A percentile compares a stretch with the other conserved stretches of the same genome.
Evolutionary conservation across 92 coral and sea anemone genomes (phyloP).

Genomic region (Epizoanthus rinbou): DNA sequence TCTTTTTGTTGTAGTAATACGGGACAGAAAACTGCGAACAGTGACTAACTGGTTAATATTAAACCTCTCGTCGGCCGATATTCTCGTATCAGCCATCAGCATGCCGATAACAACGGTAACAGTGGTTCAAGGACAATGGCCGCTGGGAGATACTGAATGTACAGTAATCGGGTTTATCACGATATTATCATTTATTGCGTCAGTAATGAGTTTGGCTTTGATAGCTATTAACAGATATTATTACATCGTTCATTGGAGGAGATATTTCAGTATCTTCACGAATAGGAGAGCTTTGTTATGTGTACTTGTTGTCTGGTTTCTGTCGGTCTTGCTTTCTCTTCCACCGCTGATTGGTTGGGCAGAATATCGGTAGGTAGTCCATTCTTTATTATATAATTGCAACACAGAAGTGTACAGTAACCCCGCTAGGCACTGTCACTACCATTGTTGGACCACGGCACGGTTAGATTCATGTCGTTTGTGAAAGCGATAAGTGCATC

Average conservation of each 20-base stretch:
- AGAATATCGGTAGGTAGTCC: slow-evolving; percentile 48
- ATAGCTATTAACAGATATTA: slow-evolving; percentile 78
- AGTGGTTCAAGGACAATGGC: slow-evolving; percentile 59
- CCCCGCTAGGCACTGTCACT: no score
- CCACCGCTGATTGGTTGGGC: slow-evolving; percentile 91
- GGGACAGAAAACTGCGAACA: slow-evolving; percentile 55
- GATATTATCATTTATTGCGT: slow-evolving; percentile 76
- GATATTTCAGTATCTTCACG: slow-evolving; percentile 48
- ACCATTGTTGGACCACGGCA: no score
- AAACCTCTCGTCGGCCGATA: slow-evolving; percentile 75
- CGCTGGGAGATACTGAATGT: slow-evolving; percentile 65
- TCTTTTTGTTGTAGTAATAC: slow-evolving; percentile 56
- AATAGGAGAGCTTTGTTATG: slow-evolving; percentile 40
- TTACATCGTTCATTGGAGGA: slow-evolving; percentile 78
- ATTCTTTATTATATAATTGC: no score
- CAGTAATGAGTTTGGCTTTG: slow-evolving; percentile 81
- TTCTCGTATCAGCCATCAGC: slow-evolving; percentile 69
- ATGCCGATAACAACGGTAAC: slow-evolving; percentile 75
- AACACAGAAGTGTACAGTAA: no score
- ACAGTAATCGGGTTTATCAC: slow-evolving; percentile 62
- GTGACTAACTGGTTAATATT: slow-evolving; percentile 71
- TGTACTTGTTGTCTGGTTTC: slow-evolving; percentile 54
- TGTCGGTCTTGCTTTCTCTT: slow-evolving; percentile 56
- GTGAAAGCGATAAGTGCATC: no score
- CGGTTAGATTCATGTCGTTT: no score